phyloP scores from a whole-genome alignment of 2,888 invertebrate species.

The Nomada fabriciana region DNA sequence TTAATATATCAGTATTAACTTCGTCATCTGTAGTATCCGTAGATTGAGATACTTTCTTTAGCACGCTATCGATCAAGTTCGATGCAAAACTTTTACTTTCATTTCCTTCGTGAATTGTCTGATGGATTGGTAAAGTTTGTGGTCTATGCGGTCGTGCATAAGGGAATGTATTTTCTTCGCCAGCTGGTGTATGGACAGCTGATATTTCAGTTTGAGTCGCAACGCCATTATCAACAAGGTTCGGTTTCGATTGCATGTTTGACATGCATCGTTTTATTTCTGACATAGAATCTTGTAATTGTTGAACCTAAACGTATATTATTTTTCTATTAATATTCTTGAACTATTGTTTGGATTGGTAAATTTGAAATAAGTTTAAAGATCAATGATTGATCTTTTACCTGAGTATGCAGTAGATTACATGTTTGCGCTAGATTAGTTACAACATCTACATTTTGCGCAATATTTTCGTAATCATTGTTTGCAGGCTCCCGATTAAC shows the following conservation, averaged over 20 bases:
- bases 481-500: slow-evolving; percentile 73
- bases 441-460: slow-evolving; percentile 87
- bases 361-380: background rate
- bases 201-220: slow-evolving; percentile 93
- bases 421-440: slow-evolving; percentile 92
- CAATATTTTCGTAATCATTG: slow-evolving; percentile 76
- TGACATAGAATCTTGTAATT: slow-evolving; percentile 91
- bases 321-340: background rate
- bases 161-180: slow-evolving; percentile 84
- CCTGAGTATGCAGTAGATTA: slow-evolving; percentile 90
- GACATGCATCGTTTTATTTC: slow-evolving; percentile 91
- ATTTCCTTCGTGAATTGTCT: slow-evolving; percentile 80
- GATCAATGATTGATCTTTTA: slow-evolving; percentile 76
- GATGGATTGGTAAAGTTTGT: slow-evolving; percentile 80
- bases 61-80: slow-evolving; percentile 75
- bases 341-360: background rate
- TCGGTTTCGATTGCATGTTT: slow-evolving; percentile 75
- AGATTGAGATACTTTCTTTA: slow-evolving; percentile 81
- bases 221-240: slow-evolving; percentile 85
- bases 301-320: slow-evolving; percentile 87
- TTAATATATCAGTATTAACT: slow-evolving; percentile 80
- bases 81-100: slow-evolving; percentile 77
- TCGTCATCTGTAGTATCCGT: slow-evolving; percentile 82
- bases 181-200: slow-evolving; percentile 90
- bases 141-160: slow-evolving; percentile 80